Conservation (phyloP, 37 sponge, comb jelly and placozoan genomes). For the Lycopodina hypogea region DNA sequence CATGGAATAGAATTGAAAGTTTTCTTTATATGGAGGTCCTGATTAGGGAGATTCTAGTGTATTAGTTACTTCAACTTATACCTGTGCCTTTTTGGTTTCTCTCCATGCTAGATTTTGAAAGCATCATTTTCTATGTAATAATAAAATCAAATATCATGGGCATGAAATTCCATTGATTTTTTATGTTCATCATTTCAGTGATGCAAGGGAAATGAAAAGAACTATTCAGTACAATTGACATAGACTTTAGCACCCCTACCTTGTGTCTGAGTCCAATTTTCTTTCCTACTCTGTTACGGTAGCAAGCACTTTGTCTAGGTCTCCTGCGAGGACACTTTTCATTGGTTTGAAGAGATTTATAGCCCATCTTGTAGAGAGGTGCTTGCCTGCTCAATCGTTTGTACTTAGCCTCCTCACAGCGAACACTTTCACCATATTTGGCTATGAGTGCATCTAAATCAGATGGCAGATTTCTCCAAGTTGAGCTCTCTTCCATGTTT, state of each 20-base stretch:
- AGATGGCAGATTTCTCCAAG: background rate
- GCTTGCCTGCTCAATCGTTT: background rate
- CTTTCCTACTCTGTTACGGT: background rate
- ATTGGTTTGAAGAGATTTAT: background rate
- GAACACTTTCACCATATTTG: background rate
- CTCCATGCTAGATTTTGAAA: background rate
- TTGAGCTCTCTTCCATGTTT: background rate
- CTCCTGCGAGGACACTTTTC: background rate
- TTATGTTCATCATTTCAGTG: too few relatives aligned
- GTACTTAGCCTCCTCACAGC: background rate
- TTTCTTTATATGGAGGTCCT: too few relatives aligned
- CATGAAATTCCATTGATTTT: background rate
- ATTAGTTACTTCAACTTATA: too few relatives aligned
- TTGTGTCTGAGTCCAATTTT: background rate
- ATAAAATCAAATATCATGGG: background rate
- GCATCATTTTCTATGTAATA: background rate
- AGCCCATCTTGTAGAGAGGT: background rate
- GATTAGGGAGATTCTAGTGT: too few relatives aligned
- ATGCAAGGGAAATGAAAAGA: too few relatives aligned
- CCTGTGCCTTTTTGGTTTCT: too few relatives aligned
- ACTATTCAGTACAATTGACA: too few relatives aligned
- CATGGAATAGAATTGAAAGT: too few relatives aligned
- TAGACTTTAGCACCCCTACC: too few relatives aligned
- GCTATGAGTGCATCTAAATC: background rate
- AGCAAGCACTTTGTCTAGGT: conserved; percentile 1